A percentile compares a stretch with the other conserved stretches of the same genome.
phyloP scores from a whole-genome alignment of 2,113 vertebrate species.

The Sardina pilchardus region DNA sequence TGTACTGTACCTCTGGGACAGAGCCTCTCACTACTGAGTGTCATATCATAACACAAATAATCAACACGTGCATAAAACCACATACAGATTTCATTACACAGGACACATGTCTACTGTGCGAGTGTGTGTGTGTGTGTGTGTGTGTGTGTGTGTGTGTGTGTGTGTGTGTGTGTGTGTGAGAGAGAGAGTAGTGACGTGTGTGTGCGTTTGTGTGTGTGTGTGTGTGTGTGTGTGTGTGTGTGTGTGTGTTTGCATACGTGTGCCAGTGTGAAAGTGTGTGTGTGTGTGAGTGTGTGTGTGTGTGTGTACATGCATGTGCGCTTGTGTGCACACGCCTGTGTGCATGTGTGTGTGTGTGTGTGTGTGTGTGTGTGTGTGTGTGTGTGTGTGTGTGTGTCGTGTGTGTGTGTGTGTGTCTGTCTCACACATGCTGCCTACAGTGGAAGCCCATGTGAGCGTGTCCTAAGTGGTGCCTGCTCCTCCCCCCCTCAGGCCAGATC shows the following conservation, averaged over 20 bases:
- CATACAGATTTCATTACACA: background rate
- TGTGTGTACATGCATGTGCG: background rate
- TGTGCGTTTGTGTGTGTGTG: background rate
- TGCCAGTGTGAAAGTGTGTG: background rate
- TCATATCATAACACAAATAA: constrained; percentile 7
- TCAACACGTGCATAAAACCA: background rate
- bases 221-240: background rate
- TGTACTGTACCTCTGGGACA: constrained; percentile 50
- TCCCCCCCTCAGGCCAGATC: constrained; percentile 56
- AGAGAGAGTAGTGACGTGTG: too few species aligned
- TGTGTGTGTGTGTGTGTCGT: background rate
- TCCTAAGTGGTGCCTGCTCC: constrained; percentile 37
- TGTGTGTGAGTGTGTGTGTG: background rate
- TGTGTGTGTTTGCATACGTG: background rate
- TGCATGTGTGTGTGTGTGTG: background rate
- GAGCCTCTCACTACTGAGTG: constrained; percentile 32
- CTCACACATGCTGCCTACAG: too few species aligned
- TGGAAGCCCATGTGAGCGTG: background rate
- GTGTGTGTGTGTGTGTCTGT: background rate
- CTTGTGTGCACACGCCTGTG: too few species aligned
- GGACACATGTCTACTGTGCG: background rate
- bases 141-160: background rate
- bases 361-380: background rate
- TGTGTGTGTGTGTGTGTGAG: background rate
- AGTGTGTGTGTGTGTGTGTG: background rate